Evolutionary conservation across 2,113 vertebrate genomes (phyloP).

Genomic region (Vulpes vulpes): DNA sequence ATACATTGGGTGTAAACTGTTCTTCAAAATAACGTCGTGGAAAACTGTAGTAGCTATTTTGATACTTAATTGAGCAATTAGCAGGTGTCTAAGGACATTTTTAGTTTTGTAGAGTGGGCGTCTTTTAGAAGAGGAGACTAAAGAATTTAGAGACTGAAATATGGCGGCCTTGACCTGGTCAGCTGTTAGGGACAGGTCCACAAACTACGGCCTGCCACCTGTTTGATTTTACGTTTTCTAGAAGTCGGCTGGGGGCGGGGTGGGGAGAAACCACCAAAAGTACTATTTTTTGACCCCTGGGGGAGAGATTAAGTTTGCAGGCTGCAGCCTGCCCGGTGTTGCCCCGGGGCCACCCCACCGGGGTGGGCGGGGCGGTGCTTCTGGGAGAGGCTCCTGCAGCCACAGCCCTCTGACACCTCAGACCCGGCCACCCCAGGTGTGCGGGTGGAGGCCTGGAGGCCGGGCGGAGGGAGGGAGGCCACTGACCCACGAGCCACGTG

Average conservation of each 20-base stretch:
- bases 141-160: background rate
- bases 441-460: no score
- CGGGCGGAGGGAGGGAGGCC: no score
- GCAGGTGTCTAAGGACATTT: background rate
- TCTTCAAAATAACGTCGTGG: background rate
- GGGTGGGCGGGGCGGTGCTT: no score
- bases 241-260: no score
- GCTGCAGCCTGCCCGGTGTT: no score
- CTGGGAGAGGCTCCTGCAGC: no score
- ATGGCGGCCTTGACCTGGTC: background rate
- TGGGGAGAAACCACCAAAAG: no score
- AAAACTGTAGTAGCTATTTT: constrained; percentile 37
- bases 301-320: background rate
- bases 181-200: background rate
- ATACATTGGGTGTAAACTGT: background rate
- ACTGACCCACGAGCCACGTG: no score
- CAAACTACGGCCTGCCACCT: background rate
- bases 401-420: no score
- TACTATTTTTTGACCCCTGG: constrained; percentile 6
- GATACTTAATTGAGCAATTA: background rate
- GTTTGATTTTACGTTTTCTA: constrained; percentile 35
- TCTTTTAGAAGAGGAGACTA: constrained; percentile 27
- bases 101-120: constrained; percentile 53
- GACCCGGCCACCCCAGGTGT: rapidly evolving
- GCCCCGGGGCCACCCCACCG: no score